A percentile compares a stretch with the other conserved stretches of the same genome.
Conservation (phyloP, 2,797 vertebrate genomes). For the Sebastes steindachneri region DNA sequence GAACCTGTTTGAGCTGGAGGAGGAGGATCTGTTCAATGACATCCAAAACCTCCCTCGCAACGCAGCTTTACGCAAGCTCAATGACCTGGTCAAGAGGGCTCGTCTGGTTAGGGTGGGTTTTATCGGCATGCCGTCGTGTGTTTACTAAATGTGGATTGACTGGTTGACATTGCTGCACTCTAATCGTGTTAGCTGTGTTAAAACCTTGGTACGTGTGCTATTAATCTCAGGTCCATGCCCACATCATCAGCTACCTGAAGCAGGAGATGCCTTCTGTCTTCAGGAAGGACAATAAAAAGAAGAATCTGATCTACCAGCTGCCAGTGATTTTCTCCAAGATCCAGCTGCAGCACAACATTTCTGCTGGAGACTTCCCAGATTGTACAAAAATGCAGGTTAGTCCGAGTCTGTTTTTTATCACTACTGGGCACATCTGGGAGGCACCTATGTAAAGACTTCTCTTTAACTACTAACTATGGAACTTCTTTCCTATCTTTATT, state of each 20-base stretch:
- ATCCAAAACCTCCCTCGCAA: conserved; percentile 94
- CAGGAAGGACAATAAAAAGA: conserved; percentile 94
- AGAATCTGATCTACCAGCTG: conserved; percentile 91
- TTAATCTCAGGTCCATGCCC: conserved; percentile 87
- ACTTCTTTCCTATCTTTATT: no score
- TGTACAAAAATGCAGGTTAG: conserved; percentile 94
- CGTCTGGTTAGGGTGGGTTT: conserved; percentile 90
- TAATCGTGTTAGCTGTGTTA: background rate
- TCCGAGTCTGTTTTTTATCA: conserved; percentile 39
- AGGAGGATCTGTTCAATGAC: conserved; percentile 92
- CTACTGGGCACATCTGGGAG: background rate
- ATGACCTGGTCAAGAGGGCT: conserved; percentile 93
- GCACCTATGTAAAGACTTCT: background rate
- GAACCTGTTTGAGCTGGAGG: conserved; percentile 92
- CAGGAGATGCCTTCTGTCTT: conserved; percentile 95
- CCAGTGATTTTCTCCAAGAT: conserved; percentile 93
- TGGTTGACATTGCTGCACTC: background rate
- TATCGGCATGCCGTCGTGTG: background rate
- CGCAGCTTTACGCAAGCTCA: conserved; percentile 92
- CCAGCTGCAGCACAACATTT: conserved; percentile 93
- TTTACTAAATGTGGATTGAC: background rate
- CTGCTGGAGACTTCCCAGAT: conserved; percentile 93
- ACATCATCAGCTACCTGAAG: conserved; percentile 94
- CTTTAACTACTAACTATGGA: background rate
- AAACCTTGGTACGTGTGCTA: background rate